Conservation (phyloP, 2,888 invertebrate genomes). For the Eudasyphora cyanicolor region DNA sequence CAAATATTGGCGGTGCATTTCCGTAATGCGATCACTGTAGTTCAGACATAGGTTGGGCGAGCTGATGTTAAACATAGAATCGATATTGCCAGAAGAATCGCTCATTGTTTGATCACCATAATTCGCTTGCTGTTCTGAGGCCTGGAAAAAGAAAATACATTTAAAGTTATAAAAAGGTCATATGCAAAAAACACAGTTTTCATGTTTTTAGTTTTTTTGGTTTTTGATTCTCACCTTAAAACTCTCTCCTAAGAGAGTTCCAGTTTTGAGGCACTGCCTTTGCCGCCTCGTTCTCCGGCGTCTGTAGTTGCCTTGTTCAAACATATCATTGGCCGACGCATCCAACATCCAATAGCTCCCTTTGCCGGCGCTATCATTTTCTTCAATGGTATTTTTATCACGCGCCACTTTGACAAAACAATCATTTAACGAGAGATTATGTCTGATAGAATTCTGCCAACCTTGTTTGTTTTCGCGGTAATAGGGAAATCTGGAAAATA, state of each 20-base stretch:
- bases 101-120: conserved; percentile 31
- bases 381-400: conserved; percentile 78
- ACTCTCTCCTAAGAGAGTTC: conserved; percentile 65
- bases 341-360: conserved; percentile 91
- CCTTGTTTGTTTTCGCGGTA: conserved; percentile 91
- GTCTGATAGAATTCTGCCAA: conserved; percentile 91
- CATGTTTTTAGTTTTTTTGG: background rate
- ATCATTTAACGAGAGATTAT: conserved; percentile 90
- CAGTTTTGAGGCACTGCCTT: conserved; percentile 76
- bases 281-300: conserved; percentile 85
- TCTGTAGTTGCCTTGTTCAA: conserved; percentile 92
- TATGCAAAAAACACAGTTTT: background rate
- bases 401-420: conserved; percentile 88
- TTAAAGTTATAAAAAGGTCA: background rate
- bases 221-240: conserved; percentile 67
- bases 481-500: conserved; percentile 85
- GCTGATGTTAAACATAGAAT: conserved; percentile 44
- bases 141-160: conserved; percentile 5
- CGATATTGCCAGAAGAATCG: conserved; percentile 36
- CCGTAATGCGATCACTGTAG: conserved; percentile 78
- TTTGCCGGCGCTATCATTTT: conserved; percentile 82
- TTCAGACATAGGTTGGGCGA: conserved; percentile 70
- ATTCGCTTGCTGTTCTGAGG: conserved; percentile 46
- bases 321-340: conserved; percentile 90
- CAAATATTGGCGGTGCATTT: conserved; percentile 78